A percentile compares a stretch with the other conserved stretches of the same genome.
Conservation (phyloP, 2,113 vertebrate species). For the Marcusenius ussheri region DNA sequence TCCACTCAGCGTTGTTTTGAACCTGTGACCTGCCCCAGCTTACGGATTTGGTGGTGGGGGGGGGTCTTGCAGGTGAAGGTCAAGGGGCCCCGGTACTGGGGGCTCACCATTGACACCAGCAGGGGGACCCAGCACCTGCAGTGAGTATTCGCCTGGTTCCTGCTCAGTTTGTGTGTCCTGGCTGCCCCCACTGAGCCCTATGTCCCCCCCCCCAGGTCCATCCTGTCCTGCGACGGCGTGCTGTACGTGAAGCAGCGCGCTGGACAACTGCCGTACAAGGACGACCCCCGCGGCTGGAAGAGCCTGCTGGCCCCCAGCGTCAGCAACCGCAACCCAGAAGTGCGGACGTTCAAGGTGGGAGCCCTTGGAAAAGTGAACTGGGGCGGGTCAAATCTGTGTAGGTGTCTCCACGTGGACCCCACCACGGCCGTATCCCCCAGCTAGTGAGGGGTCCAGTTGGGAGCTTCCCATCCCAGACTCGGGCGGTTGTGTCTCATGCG, state of each 20-base stretch:
- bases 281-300: conserved; percentile 94
- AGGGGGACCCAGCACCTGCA: conserved; percentile 82
- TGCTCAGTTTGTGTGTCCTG: neutral
- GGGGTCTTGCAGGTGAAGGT: conserved; percentile 74
- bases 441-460: neutral
- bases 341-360: conserved; percentile 81
- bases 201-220: conserved; percentile 62
- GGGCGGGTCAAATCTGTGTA: neutral
- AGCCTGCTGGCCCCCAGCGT: conserved; percentile 81
- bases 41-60: conserved; percentile 26
- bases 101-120: conserved; percentile 82
- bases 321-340: conserved; percentile 73
- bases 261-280: conserved; percentile 93
- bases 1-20: neutral
- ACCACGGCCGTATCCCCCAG: neutral
- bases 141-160: conserved; percentile 60
- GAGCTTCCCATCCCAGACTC: neutral
- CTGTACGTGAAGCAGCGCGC: conserved; percentile 91
- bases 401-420: neutral
- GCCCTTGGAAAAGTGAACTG: neutral
- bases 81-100: conserved; percentile 97
- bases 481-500: neutral
- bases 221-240: conserved; percentile 82
- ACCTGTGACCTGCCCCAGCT: neutral
- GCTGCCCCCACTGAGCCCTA: neutral